phyloP scores from a whole-genome alignment of 2,113 vertebrate genomes.

The Ibidorhyncha struthersii region DNA sequence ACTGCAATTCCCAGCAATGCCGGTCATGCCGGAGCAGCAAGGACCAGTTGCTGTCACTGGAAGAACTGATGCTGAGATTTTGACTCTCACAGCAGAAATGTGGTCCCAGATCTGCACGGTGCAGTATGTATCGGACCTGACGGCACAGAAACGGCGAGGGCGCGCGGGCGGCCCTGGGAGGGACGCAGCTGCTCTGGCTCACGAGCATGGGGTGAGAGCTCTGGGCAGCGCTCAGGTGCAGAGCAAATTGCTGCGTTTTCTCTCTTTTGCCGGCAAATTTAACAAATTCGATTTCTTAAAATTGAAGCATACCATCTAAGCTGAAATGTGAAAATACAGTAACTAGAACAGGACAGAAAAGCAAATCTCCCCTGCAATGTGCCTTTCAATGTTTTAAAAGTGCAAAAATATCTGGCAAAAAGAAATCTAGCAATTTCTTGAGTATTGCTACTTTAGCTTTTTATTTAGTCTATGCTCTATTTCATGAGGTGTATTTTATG shows the following conservation, averaged over 20 bases:
- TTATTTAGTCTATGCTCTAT: not conserved
- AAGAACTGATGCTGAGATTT: not conserved
- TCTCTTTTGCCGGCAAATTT: not conserved
- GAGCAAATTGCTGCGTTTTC: fast-evolving
- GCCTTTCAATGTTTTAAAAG: not conserved
- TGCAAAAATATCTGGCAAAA: not conserved
- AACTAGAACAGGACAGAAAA: not conserved
- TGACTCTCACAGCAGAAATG: not conserved
- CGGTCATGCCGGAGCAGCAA: not conserved
- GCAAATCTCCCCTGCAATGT: not conserved
- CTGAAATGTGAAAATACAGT: not conserved
- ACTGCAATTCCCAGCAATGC: not conserved
- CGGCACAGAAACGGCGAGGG: fast-evolving
- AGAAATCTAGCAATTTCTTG: not conserved
- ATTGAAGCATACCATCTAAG: not conserved
- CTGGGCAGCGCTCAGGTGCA: not conserved
- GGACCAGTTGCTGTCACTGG: not conserved
- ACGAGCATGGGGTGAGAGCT: not conserved
- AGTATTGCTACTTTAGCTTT: not conserved
- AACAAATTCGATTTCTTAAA: not conserved
- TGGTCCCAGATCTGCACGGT: not conserved
- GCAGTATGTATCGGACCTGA: not conserved
- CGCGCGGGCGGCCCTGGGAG: not conserved
- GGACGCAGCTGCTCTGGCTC: not conserved
- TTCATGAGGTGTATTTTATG: not conserved